Percentiles rank a stretch among this genome's conserved stretches.
Conservation (phyloP, 2,888 invertebrate species). For the Melieria omissa region DNA sequence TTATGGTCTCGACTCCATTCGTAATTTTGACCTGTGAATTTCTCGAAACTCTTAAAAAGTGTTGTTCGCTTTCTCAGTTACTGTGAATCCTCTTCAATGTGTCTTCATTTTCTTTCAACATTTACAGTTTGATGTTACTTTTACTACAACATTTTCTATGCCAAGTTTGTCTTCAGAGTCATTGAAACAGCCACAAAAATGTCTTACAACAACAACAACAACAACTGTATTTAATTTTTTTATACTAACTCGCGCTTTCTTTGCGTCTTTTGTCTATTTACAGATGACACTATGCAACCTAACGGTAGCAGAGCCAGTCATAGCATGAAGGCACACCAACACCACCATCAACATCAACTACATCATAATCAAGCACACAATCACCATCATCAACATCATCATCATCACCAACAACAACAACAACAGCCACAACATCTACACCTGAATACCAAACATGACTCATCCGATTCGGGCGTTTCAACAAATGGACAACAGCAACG, state of each 20-base stretch:
- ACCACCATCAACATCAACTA: slow-evolving; percentile 41
- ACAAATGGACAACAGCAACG: slow-evolving; percentile 31
- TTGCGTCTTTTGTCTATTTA: slow-evolving; percentile 36
- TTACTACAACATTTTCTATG: too few relatives aligned
- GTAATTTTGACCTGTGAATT: too few relatives aligned
- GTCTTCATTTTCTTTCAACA: too few relatives aligned
- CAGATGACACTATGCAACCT: slow-evolving; percentile 51
- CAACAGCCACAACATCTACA: slow-evolving; percentile 27
- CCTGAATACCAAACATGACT: slow-evolving; percentile 29
- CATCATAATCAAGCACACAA: slow-evolving; percentile 35
- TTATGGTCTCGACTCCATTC: too few relatives aligned
- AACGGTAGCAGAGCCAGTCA: slow-evolving; percentile 43
- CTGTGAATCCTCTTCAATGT: too few relatives aligned
- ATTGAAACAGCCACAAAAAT: too few relatives aligned
- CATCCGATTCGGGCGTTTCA: slow-evolving; percentile 39
- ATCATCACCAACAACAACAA: slow-evolving; percentile 41
- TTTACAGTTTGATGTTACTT: too few relatives aligned
- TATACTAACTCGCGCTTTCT: slow-evolving; percentile 16
- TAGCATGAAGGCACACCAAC: slow-evolving; percentile 11
- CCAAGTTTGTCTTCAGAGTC: too few relatives aligned
- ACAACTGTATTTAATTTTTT: not conserved
- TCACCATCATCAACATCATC: slow-evolving; percentile 38
- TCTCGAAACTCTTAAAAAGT: too few relatives aligned
- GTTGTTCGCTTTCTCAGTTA: too few relatives aligned
- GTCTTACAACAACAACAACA: not conserved